Percentiles rank a stretch among this genome's conserved stretches.
These are phyloP conservation scores for Equus przewalskii DNA, from an alignment of 2,113 vertebrate species.

Conservation along the genomic window DNA sequence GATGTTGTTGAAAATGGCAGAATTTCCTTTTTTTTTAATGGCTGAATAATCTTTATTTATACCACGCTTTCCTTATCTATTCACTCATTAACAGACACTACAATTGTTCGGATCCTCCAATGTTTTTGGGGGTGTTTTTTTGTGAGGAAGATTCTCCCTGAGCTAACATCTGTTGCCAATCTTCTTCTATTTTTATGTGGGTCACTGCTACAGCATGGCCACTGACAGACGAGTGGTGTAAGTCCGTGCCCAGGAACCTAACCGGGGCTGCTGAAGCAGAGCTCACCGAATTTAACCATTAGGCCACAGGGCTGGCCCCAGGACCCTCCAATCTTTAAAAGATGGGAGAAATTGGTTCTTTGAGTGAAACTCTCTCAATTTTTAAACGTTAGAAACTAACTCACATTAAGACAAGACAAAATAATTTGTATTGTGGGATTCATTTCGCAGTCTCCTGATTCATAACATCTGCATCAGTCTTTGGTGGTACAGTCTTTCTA, in stretches of 20 bases:
- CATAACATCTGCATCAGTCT: not conserved
- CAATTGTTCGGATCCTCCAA: not conserved
- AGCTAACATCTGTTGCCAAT: too few species aligned
- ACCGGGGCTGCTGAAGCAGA: too few species aligned
- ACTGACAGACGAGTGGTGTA: too few species aligned
- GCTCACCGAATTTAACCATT: too few species aligned
- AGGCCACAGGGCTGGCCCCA: too few species aligned
- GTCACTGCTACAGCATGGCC: too few species aligned
- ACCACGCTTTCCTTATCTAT: not conserved
- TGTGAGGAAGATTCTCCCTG: too few species aligned
- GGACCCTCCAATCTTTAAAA: not conserved
- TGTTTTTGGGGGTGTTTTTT: too few species aligned
- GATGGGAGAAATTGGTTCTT: not conserved
- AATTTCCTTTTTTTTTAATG: not conserved
- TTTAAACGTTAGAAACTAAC: slow-evolving; percentile 57
- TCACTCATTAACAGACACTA: not conserved
- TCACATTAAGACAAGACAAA: slow-evolving; percentile 35
- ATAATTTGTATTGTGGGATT: not conserved
- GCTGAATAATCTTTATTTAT: not conserved
- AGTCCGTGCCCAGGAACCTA: too few species aligned
- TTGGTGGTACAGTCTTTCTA: not conserved
- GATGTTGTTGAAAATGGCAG: not conserved
- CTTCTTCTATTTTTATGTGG: too few species aligned
- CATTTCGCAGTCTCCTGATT: not conserved
- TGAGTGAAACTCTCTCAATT: not conserved